phyloP scores from a whole-genome alignment of 2,113 vertebrate species.

The Burhinus oedicnemus region DNA sequence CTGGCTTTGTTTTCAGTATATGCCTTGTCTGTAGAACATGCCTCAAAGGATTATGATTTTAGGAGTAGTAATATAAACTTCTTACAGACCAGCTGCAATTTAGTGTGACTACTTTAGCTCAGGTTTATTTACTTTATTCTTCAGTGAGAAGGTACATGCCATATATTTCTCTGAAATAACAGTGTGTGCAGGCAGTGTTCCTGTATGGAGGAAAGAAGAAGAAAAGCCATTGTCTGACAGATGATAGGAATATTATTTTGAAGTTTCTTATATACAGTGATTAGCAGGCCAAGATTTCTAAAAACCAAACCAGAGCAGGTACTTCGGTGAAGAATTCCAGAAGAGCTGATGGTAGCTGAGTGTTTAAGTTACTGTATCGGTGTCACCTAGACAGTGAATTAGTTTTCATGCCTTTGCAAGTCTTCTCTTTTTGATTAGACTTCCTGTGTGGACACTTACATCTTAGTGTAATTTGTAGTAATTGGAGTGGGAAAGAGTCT shows the following conservation, averaged over 20 bases:
- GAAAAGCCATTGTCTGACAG: not conserved
- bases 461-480: not conserved
- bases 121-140: not conserved
- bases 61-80: not conserved
- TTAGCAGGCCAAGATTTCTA: not conserved
- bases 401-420: not conserved
- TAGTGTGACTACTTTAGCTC: not conserved
- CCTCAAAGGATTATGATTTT: not conserved
- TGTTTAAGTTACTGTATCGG: not conserved
- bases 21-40: not conserved
- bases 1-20: not conserved
- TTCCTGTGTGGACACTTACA: not conserved
- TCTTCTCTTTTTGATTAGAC: not conserved
- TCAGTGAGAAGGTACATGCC: not conserved
- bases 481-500: not conserved
- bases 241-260: not conserved
- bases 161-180: not conserved
- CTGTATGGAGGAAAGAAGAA: not conserved
- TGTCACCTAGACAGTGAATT: not conserved
- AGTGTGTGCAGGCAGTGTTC: not conserved
- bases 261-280: not conserved
- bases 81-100: not conserved
- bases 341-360: not conserved
- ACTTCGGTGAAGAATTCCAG: not conserved
- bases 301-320: not conserved